Base-by-base conservation (phyloP, 2,888 invertebrate species). In the Trilocha varians region DNA sequence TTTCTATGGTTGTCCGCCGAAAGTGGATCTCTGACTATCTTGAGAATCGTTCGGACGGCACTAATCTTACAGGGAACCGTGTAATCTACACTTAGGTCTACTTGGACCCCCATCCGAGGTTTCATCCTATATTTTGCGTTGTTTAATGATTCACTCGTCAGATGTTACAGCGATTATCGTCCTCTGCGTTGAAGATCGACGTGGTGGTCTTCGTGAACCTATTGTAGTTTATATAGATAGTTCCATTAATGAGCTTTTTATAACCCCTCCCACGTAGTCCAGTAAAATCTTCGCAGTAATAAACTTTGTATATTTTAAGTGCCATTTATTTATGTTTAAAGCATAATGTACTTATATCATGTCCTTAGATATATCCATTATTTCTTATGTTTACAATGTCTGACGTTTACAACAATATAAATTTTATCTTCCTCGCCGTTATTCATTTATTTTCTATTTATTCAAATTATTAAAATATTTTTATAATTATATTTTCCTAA, bases 1-100 rank as follows among this genome's bases (percentile, higher is more conserved):
- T 84, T 83, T 82, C 84, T 80, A 80, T 76, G 82, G 79, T 69
- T 71, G 74, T 73, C 79, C 71, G 71, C 79, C 75, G 74, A 80
- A 83, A 82, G 76, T 77, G 71, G 74, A 76, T 72, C 72, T 69
- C 61, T 59, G 59, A 60, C 62, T 63, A 70, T 67, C 68, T 70
- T 57, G 55, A 52, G 60, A 57, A 55, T 59, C 67, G 62, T 52
- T 70, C 73, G 62, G 45, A 59, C 59, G 72, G 60, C 60, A 63
- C 63, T 73, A 75, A 74, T 70, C 49, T 69, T 78, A 77, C 76
- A 53, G 55, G 57, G 77, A 78, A 79, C 62, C 54, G 43, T 60
- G 76, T 68, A 78, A 78, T 73, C 72, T 62, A 79, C 65, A 75
- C 76, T 68, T 54, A 49, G 55, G 51, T 52, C 32, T 38, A 32